Percentiles rank a stretch among this genome's conserved stretches.
These are phyloP conservation scores for Bimastos eiseni DNA, from an alignment of 2,888 invertebrate species.

Conservation along the genomic window DNA sequence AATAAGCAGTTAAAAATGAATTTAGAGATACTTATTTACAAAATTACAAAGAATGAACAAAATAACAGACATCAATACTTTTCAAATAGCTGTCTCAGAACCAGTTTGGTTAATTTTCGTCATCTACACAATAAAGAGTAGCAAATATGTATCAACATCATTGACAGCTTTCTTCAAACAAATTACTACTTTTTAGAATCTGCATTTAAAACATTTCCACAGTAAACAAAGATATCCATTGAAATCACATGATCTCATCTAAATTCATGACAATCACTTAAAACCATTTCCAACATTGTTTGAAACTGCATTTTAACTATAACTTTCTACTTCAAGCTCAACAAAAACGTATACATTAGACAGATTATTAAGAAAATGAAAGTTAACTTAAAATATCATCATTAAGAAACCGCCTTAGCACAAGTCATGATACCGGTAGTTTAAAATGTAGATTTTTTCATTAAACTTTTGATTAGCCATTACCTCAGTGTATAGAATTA, in stretches of 20 bases:
- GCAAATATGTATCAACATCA: neutral
- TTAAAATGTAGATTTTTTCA: too few relatives aligned
- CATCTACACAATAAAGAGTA: neutral
- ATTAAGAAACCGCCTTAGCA: too few relatives aligned
- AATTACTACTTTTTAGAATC: neutral
- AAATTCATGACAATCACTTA: too few relatives aligned
- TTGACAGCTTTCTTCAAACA: neutral
- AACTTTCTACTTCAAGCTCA: neutral
- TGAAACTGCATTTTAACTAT: neutral
- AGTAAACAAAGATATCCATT: neutral
- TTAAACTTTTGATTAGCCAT: neutral
- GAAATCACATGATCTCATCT: neutral
- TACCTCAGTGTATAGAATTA: neutral
- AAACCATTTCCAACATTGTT: neutral
- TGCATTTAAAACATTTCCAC: neutral
- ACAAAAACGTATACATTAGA: too few relatives aligned
- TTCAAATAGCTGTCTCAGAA: neutral
- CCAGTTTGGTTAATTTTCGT: slow-evolving; percentile 6
- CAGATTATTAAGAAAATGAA: too few relatives aligned
- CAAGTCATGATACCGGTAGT: too few relatives aligned
- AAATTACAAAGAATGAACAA: neutral
- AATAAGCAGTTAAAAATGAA: neutral
- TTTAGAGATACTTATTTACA: neutral
- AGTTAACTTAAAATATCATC: too few relatives aligned
- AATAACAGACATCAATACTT: too few relatives aligned